Percentiles rank a stretch among this genome's conserved stretches.
phyloP scores from a whole-genome alignment of 2,113 vertebrate genomes.

The Hippocampus guttulatus region DNA sequence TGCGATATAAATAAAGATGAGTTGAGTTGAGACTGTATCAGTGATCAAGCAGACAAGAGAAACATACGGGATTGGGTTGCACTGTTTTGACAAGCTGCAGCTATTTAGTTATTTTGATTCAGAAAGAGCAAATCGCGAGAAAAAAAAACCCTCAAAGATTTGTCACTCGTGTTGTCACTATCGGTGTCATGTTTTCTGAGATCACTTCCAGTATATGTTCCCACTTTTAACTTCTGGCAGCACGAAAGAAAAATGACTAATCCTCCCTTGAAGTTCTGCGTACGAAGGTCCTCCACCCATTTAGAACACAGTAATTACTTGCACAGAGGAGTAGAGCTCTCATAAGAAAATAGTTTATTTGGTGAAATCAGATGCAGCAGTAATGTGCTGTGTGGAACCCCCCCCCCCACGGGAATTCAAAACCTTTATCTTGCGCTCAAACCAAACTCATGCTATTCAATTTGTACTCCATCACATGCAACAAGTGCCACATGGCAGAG shows the following conservation, averaged over 20 bases:
- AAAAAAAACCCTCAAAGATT: not conserved
- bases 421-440: not conserved
- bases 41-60: too few relatives aligned
- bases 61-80: not conserved
- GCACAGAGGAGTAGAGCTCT: not conserved
- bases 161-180: conserved; percentile 26
- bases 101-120: not conserved
- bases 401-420: not conserved
- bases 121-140: not conserved
- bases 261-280: not conserved
- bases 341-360: not conserved
- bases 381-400: not conserved
- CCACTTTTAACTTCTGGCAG: not conserved
- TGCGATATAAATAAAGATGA: too few relatives aligned
- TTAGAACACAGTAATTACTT: not conserved
- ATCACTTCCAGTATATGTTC: conserved; percentile 18
- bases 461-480: not conserved
- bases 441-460: too few relatives aligned
- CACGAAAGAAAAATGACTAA: not conserved
- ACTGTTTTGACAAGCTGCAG: not conserved
- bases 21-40: too few relatives aligned
- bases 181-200: conserved; percentile 17
- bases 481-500: not conserved
- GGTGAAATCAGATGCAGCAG: not conserved
- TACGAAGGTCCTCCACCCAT: not conserved